These are phyloP conservation scores for Ormyrus nitidulus DNA, from an alignment of 2,888 invertebrate species.

Conservation along the genomic window DNA sequence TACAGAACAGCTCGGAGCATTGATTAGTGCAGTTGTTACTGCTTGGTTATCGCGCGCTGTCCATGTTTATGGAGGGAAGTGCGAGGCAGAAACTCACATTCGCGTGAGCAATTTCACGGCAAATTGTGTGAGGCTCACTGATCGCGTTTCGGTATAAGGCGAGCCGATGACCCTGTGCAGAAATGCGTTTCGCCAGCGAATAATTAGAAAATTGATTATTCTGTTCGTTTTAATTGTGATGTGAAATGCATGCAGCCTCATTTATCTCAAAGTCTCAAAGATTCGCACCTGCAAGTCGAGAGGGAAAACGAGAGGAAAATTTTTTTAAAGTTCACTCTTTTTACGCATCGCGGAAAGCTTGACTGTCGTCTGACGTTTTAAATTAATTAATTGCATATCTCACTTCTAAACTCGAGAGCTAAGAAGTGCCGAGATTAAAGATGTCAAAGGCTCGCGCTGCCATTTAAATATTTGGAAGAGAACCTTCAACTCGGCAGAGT, in stretches of 20 bases:
- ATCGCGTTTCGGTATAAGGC: neutral
- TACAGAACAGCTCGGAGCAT: neutral
- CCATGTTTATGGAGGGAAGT: neutral
- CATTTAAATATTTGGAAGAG: constrained; percentile 44
- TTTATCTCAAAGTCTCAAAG: too few relatives aligned
- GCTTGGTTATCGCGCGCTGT: too few relatives aligned
- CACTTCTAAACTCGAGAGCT: neutral
- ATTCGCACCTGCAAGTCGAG: too few relatives aligned
- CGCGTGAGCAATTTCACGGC: neutral
- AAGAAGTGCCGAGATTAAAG: constrained; percentile 6
- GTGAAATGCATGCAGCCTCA: too few relatives aligned
- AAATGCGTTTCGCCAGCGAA: neutral
- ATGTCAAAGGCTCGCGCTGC: constrained; percentile 26
- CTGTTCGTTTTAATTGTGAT: too few relatives aligned
- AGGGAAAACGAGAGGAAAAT: too few relatives aligned
- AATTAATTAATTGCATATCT: constrained; percentile 29
- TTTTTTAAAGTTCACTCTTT: too few relatives aligned
- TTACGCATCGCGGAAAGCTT: neutral
- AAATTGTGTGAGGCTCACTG: constrained; percentile 22
- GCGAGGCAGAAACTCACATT: neutral
- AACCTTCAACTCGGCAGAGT: constrained; percentile 34
- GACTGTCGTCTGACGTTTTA: neutral
- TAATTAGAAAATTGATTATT: neutral
- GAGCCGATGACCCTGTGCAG: too few relatives aligned
- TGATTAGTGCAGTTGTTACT: constrained; percentile 2